Evolutionary conservation across 2,888 invertebrate species (phyloP).

Genomic region (Ecliptopera silaceata): DNA sequence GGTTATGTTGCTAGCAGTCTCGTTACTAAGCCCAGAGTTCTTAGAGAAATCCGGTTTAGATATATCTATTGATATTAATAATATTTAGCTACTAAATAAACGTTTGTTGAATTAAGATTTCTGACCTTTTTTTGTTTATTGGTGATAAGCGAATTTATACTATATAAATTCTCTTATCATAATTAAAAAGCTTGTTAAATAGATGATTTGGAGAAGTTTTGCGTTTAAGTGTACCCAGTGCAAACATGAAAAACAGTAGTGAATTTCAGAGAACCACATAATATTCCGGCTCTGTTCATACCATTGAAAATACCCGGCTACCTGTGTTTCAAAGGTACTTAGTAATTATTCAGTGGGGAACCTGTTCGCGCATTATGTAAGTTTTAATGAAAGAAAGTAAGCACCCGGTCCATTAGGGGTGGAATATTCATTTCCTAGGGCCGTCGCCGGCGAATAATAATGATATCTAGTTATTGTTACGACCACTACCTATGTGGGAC

Average conservation of each 20-base stretch:
- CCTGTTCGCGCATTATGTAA: slow-evolving; percentile 56
- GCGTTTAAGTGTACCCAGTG: background rate
- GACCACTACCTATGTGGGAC: slow-evolving; percentile 44
- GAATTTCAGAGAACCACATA: slow-evolving; percentile 8
- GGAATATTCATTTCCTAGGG: slow-evolving; percentile 61
- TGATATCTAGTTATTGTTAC: slow-evolving; percentile 64
- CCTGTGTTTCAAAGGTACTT: slow-evolving; percentile 40
- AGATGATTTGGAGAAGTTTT: too few species aligned
- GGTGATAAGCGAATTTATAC: too few species aligned
- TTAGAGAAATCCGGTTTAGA: too few species aligned
- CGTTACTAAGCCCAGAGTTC: too few species aligned
- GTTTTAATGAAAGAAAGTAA: slow-evolving; percentile 67
- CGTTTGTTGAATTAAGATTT: too few species aligned
- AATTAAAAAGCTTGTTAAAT: too few species aligned
- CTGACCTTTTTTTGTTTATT: too few species aligned
- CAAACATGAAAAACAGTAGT: background rate
- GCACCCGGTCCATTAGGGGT: slow-evolving; percentile 52
- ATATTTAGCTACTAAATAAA: too few species aligned
- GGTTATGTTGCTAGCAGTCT: too few species aligned
- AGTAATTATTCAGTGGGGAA: slow-evolving; percentile 56
- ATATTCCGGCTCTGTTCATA: slow-evolving; percentile 4
- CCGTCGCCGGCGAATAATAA: slow-evolving; percentile 55
- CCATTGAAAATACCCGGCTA: slow-evolving; percentile 17
- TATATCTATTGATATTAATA: too few species aligned
- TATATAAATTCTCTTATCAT: too few species aligned